Evolutionary conservation across 2,797 vertebrate genomes (phyloP), one percentile per base, ranked within the genome.

Genomic region (Thalassophryne amazonica): DNA sequence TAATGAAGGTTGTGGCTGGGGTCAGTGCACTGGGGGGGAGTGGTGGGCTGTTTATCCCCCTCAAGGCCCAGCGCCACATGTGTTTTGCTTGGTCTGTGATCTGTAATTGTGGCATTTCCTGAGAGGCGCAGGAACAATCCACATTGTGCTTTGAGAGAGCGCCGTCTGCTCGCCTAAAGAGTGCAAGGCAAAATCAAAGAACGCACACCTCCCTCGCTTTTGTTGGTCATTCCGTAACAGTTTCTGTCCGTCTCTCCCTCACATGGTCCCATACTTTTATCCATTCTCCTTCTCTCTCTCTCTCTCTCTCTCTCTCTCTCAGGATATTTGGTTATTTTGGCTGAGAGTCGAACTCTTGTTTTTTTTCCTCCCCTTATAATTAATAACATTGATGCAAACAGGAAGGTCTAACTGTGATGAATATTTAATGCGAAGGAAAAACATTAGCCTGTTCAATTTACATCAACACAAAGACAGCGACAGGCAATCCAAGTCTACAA

Each of bases 81-180:
- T 90, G 89, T 83, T 89, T 89, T 88, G 83, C 91, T 91, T 82
- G 72, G 81, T 91, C 84, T 80, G 81, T 91, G 73, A 90, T 89
- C 86, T 90, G 88, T 81, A 91, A 96, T 93, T 93, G 92, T 93
- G 93, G 94, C 91, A 94, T 93, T 99, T 99, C 96, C 95, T 96
- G 90, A 85, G 91, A 96, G 92, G 92, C 92, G 89, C 90, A 91
- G 92, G 91, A 93, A 94, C 91, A 87, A 87, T 89, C 87, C 84
- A 81, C 87, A 88, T 87, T 83, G 84, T 91, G 89, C 86, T 86
- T 88, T 86, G 88, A 91, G 92, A 93, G 68, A 65, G 60, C 74
- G 78, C 70, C 53, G 89, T 69, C 63, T 71, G 64, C 78, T 63
- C 68, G 33, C 32, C 74, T 65, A 77, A 64, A 67, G 60, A 56